A percentile compares a stretch with the other conserved stretches of the same genome.
Conservation (phyloP, 2,888 invertebrate genomes). For the Dynastes tityus region DNA sequence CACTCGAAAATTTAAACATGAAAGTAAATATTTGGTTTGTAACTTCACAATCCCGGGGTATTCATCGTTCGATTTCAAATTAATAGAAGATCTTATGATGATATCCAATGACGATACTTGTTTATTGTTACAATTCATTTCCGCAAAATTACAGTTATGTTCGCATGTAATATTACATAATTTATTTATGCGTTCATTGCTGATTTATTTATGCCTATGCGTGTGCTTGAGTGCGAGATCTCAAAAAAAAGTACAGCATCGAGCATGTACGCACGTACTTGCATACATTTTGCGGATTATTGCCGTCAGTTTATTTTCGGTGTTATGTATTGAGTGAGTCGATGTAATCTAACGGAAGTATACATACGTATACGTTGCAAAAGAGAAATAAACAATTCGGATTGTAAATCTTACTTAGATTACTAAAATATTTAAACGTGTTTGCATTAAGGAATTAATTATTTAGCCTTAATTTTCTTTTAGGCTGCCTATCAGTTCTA, state of each 20-base stretch:
- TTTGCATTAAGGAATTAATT: neutral
- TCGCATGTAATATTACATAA: neutral
- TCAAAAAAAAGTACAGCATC: neutral
- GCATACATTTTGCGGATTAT: slow-evolving; percentile 27
- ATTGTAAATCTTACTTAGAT: slow-evolving; percentile 11
- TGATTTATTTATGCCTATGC: neutral
- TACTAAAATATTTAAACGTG: slow-evolving; percentile 20
- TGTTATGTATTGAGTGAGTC: slow-evolving; percentile 17
- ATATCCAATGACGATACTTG: neutral
- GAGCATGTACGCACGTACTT: neutral
- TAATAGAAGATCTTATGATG: neutral
- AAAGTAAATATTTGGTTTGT: slow-evolving; percentile 2
- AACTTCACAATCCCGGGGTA: neutral
- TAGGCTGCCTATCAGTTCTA: too few species aligned
- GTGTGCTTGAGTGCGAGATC: slow-evolving; percentile 16
- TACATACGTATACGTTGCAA: neutral
- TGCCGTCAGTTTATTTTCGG: slow-evolving; percentile 18
- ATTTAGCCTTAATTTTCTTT: neutral
- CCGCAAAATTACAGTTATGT: slow-evolving; percentile 19
- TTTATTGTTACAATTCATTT: slow-evolving; percentile 10
- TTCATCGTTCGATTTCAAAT: slow-evolving; percentile 16
- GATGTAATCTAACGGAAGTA: slow-evolving; percentile 24
- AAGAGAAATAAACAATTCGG: slow-evolving; percentile 24
- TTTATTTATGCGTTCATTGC: neutral
- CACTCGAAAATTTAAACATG: neutral